A percentile compares a stretch with the other conserved stretches of the same genome.
These are phyloP conservation scores for Ochotona curzoniae DNA, from an alignment of 2,113 vertebrate species.

Conservation along the genomic window DNA sequence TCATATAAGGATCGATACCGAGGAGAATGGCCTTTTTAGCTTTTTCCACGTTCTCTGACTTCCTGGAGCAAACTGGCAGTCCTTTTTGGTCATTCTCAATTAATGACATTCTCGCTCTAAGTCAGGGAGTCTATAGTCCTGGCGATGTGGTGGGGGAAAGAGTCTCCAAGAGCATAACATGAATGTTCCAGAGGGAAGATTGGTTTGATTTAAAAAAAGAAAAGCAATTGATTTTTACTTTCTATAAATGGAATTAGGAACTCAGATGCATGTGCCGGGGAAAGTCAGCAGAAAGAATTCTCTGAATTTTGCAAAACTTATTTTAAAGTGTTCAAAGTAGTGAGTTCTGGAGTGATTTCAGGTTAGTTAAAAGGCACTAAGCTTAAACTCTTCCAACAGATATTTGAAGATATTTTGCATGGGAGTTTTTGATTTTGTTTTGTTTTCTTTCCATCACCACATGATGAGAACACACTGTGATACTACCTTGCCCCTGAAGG, in stretches of 20 bases:
- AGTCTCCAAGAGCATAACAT: constrained; percentile 51
- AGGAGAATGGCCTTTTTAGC: constrained; percentile 71
- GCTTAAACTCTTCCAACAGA: not conserved
- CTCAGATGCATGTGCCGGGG: not conserved
- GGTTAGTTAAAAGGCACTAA: not conserved
- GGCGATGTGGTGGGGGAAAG: not conserved
- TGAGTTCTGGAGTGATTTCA: constrained; percentile 45
- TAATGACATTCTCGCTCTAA: constrained; percentile 55
- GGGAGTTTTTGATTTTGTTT: too few relatives aligned
- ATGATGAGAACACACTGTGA: constrained; percentile 1
- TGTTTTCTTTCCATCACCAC: not conserved
- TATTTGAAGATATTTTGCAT: not conserved
- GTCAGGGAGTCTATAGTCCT: constrained; percentile 58
- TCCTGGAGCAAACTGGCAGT: constrained; percentile 67
- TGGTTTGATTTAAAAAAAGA: constrained; percentile 69
- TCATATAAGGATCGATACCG: constrained; percentile 69
- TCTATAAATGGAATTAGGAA: constrained; percentile 59
- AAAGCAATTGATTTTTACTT: constrained; percentile 63
- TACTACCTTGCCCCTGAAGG: not conserved
- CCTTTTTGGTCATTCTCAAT: constrained; percentile 75
- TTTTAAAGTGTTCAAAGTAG: constrained; percentile 6
- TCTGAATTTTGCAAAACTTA: not conserved
- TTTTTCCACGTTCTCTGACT: constrained; percentile 63
- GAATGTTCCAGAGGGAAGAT: constrained; percentile 47
- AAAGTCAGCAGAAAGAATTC: not conserved